Evolutionary conservation across 2,113 vertebrate genomes (phyloP), one percentile per base, ranked within the genome.

Genomic region (Brienomyrus brachyistius): DNA sequence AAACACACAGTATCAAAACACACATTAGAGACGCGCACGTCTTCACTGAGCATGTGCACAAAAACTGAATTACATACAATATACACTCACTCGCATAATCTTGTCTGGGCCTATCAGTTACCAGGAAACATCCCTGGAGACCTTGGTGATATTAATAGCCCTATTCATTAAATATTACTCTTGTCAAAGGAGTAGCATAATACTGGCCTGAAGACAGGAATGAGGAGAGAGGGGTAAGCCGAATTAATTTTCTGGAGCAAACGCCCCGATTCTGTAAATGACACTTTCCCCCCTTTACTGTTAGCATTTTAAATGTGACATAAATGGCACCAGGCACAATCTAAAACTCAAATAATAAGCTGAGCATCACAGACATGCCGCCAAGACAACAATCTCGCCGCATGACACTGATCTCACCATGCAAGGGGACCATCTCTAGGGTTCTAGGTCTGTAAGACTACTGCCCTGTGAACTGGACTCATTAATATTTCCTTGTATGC

Each of bases 141-240:
- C 97, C 96, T 94, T 95, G 95, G 95, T 95, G 95, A 97, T 97
- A 97, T 98, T 98, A 98, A 98, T 97, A 97, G 96, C 96, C 95
- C 96, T 96, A 97, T 98, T 98, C 96, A 97, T 98, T 98, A 98
- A 98, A 97, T 98, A 98, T 98, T 97, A 97, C 97, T 98, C 96
- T 97, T 97, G 97, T 97, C 97, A 97, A 97, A 97, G 96, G 95
- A 96, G 96, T 97, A 97, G 97, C 97, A 97, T 98, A 98, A 98
- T 97, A 97, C 97, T 97, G 96, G 97, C 97, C 97, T 96, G 97
- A 94, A 98, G 97, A 98, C 96, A 97, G 96, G 95, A 96, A 96
- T 95, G 91, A 96, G 96, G 96, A 96, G 97, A 96, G 97, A 96
- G 96, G 95, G 97, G 96, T 96, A 97, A 97, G 96, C 95, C 93